phyloP scores from a whole-genome alignment of 2,797 vertebrate species.

The Mionectes olivaceus region DNA sequence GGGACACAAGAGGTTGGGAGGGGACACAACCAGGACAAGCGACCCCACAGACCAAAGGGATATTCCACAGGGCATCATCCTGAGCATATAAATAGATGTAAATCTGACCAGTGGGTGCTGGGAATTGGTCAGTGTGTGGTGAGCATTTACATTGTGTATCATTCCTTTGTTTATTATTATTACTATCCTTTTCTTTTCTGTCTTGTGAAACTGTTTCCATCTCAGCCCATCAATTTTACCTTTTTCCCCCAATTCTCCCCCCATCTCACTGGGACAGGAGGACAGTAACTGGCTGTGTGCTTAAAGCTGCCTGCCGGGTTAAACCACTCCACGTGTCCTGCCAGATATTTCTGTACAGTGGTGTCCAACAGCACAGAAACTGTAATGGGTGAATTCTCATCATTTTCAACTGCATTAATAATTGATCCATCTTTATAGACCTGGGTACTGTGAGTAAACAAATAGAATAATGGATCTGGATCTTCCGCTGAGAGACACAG shows the following conservation, averaged over 20 bases:
- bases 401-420: not conserved
- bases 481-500: not conserved
- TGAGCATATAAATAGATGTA: not conserved
- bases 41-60: not conserved
- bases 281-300: not conserved
- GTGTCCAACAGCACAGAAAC: not conserved
- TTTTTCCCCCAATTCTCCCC: not conserved
- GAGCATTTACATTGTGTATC: not conserved
- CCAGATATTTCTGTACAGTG: not conserved
- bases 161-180: not conserved
- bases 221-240: not conserved
- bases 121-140: not conserved
- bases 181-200: not conserved
- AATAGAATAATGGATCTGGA: not conserved
- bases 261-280: not conserved
- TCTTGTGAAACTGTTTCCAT: not conserved
- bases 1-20: not conserved
- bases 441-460: not conserved
- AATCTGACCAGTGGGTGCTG: not conserved
- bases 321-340: not conserved
- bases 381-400: accelerated
- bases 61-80: not conserved
- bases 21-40: not conserved
- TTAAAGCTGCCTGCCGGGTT: not conserved
- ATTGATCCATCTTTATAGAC: not conserved